Conservation (phyloP, 2,888 invertebrate species). For the Hedya salicella region DNA sequence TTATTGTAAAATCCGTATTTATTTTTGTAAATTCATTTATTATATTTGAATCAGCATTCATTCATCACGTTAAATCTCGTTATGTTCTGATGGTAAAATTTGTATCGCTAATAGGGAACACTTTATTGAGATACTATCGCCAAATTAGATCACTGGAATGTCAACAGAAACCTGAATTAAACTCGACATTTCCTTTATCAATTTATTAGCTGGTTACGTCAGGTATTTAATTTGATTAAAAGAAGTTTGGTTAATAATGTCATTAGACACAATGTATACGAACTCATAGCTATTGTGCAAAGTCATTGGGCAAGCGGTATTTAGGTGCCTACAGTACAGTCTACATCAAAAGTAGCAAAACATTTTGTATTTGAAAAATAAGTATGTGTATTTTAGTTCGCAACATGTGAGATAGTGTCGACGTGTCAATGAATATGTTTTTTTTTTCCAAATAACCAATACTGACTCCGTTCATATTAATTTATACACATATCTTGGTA, state of each 20-base stretch:
- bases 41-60: too few relatives aligned
- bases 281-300: neutral
- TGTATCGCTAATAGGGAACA: neutral
- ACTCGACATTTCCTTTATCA: neutral
- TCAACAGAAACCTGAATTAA: neutral
- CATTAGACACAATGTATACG: constrained; percentile 1
- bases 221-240: neutral
- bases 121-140: neutral
- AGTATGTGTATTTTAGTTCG: too few relatives aligned
- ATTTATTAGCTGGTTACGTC: neutral
- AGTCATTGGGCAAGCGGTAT: constrained; percentile 50
- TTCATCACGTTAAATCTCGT: too few relatives aligned
- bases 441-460: too few relatives aligned
- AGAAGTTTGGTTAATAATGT: neutral
- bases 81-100: too few relatives aligned
- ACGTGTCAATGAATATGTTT: too few relatives aligned
- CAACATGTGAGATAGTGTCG: too few relatives aligned
- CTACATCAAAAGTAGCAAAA: neutral
- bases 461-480: too few relatives aligned
- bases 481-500: too few relatives aligned
- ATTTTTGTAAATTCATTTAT: too few relatives aligned
- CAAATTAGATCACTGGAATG: neutral
- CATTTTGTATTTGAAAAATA: neutral
- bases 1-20: too few relatives aligned
- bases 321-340: constrained; percentile 3